phyloP scores from a whole-genome alignment of 2,797 vertebrate species.

The Melanogrammus aeglefinus region DNA sequence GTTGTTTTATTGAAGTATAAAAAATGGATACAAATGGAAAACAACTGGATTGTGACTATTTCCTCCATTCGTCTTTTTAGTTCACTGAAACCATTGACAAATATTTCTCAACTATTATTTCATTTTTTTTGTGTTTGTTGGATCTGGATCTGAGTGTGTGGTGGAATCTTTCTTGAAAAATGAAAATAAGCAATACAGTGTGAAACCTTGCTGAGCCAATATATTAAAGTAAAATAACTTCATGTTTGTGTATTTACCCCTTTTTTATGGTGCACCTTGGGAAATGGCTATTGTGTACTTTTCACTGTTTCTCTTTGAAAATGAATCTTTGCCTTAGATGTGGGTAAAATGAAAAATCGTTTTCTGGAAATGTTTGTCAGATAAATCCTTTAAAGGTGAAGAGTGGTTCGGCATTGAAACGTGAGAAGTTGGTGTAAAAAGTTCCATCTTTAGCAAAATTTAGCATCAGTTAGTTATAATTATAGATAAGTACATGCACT shows the following conservation, averaged over 20 bases:
- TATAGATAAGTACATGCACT: neutral
- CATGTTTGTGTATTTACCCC: neutral
- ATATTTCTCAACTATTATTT: neutral
- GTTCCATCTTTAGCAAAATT: neutral
- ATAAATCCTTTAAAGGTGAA: neutral
- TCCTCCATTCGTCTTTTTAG: slow-evolving; percentile 19
- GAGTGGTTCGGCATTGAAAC: neutral
- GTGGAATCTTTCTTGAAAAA: neutral
- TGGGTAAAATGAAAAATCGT: neutral
- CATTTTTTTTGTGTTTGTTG: neutral
- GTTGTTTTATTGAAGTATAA: neutral
- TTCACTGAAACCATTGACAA: neutral
- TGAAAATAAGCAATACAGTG: neutral
- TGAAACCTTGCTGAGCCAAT: neutral
- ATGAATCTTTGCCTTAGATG: neutral
- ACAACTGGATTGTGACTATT: slow-evolving; percentile 19
- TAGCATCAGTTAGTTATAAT: neutral
- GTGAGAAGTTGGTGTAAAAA: neutral
- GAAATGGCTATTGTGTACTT: neutral
- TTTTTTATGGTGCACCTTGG: neutral
- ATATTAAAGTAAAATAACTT: neutral
- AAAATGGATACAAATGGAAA: slow-evolving; percentile 9
- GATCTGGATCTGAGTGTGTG: neutral
- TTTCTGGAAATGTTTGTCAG: neutral
- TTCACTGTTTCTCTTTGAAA: neutral